phyloP scores from a whole-genome alignment of 2,888 invertebrate species.

The Saturnia pavonia region DNA sequence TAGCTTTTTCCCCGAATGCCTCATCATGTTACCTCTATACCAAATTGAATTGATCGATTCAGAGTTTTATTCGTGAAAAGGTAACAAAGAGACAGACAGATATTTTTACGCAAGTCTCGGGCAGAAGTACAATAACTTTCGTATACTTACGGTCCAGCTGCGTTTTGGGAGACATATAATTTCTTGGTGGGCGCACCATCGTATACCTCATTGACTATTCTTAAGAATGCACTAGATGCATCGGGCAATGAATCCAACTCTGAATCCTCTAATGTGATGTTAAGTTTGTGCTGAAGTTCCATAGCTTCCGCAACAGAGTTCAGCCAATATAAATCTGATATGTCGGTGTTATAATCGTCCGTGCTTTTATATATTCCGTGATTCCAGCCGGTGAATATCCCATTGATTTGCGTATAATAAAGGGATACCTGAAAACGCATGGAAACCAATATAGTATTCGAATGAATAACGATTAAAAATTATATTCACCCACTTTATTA shows the following conservation, averaged over 20 bases:
- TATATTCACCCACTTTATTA: no score
- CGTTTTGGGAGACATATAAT: slow-evolving; percentile 90
- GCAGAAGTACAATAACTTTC: background rate
- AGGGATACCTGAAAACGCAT: slow-evolving; percentile 82
- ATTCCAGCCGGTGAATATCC: slow-evolving; percentile 88
- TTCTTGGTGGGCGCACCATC: slow-evolving; percentile 60
- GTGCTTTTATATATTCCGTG: slow-evolving; percentile 85
- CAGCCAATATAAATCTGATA: slow-evolving; percentile 87
- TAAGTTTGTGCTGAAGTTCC: slow-evolving; percentile 83
- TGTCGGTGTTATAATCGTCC: slow-evolving; percentile 81
- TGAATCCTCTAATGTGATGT: slow-evolving; percentile 64
- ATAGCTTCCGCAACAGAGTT: slow-evolving; percentile 89
- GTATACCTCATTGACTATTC: slow-evolving; percentile 76
- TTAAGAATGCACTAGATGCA: slow-evolving; percentile 84
- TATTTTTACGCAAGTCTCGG: no score
- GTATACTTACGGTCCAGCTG: slow-evolving; percentile 84
- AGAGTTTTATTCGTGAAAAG: no score
- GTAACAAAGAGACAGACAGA: no score
- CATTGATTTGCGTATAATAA: slow-evolving; percentile 89
- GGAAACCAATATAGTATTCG: background rate
- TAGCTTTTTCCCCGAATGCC: no score
- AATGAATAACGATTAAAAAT: background rate
- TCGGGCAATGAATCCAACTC: slow-evolving; percentile 57
- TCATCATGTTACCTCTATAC: no score
- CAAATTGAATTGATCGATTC: no score